phyloP scores from a whole-genome alignment of 1,140 invertebrate species.

The Cydia strobilella region DNA sequence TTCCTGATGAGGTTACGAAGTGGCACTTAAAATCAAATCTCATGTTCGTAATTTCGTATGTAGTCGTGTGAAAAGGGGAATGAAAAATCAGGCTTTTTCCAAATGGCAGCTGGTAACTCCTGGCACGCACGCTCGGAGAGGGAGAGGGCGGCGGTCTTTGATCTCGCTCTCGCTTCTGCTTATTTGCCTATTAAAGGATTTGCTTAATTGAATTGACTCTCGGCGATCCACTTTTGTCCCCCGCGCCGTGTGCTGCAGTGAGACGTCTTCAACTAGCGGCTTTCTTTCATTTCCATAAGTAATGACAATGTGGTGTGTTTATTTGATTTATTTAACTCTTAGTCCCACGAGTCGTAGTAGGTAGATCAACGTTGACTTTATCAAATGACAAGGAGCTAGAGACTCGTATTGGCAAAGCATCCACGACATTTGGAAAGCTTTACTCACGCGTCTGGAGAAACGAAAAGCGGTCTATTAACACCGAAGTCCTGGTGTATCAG shows the following conservation, averaged over 20 bases:
- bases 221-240: neutral
- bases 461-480: too few species aligned
- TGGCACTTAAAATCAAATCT: too few species aligned
- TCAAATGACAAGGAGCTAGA: too few species aligned
- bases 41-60: too few species aligned
- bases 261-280: neutral
- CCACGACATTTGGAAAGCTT: too few species aligned
- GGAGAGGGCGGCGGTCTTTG: constrained; percentile 41
- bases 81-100: neutral
- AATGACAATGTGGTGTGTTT: neutral
- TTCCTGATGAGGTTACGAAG: too few species aligned
- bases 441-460: too few species aligned
- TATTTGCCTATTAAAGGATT: constrained; percentile 65
- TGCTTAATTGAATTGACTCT: constrained; percentile 36
- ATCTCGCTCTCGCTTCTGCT: constrained; percentile 59
- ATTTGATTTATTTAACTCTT: neutral
- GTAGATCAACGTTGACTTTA: too few species aligned
- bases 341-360: too few species aligned
- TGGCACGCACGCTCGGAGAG: neutral
- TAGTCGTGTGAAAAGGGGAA: too few species aligned
- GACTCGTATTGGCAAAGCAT: too few species aligned
- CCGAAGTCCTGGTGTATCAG: too few species aligned
- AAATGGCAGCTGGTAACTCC: neutral
- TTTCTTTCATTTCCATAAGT: constrained; percentile 1
- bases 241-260: neutral